Evolutionary conservation across 2,797 vertebrate species (phyloP), one percentile per base, ranked within the genome.

Genomic region (Monodelphis domestica): DNA sequence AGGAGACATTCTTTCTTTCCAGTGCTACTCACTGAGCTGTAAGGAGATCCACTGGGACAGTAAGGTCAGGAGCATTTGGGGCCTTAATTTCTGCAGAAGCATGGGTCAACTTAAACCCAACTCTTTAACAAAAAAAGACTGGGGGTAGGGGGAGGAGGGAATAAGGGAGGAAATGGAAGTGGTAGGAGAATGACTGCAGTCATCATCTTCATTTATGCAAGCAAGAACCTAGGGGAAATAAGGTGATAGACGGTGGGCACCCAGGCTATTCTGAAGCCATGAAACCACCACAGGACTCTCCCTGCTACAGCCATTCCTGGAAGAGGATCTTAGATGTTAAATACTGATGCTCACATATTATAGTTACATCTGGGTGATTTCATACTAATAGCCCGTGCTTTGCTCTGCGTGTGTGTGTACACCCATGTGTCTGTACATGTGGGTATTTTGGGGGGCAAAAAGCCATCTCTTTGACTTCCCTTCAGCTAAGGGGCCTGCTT

Each of bases 141-240:
- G 6, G 63, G n/a, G 5, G 1, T 2, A 2, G 0, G 17, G 17
- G 15, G n/a, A 2, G 63, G n/a, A n/a, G n/a, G n/a, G n/a, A n/a
- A 4, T 24, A 78, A 17, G 12, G n/a, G 63, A 78, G n/a, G 63
- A 45, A 78, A 78, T 78, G n/a, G n/a, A 78, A 63, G 59, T 17
- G 38, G 45, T 2, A 38, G 11, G 17, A 1, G 63, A 78, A 78
- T 78, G n/a, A 21, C 2, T 78, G 7, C 24, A 24, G 21, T 45
- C 21, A 45, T 38, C 5, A 78, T 38, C 17, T 24, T 17, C 63
- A 78, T 24, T 45, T 24, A 78, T 5, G 10, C n/a, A 78, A 3
- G n/a, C n/a, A 78, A 17, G n/a, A 78, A 78, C 38, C 63, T 45
- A 45, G 24, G 38, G 63, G 38, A 78, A 45, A 78, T 1, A 45